Percentiles rank a stretch among this genome's conserved stretches.
phyloP scores from a whole-genome alignment of 2,888 invertebrate genomes.

The Empis livida region DNA sequence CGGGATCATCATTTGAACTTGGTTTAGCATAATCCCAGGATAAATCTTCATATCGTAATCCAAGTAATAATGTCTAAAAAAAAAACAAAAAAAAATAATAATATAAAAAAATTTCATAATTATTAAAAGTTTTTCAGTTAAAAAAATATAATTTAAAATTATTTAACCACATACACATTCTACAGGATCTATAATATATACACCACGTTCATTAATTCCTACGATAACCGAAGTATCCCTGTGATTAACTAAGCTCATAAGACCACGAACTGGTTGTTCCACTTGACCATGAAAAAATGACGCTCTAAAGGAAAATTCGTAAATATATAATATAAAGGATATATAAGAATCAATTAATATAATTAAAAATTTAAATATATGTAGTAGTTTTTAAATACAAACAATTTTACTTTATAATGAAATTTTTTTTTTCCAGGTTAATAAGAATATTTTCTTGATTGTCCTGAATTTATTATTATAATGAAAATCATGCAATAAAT shows the following conservation, averaged over 20 bases:
- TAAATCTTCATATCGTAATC: slow-evolving; percentile 75
- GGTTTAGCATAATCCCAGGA: slow-evolving; percentile 89
- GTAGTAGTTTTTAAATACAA: too few species aligned
- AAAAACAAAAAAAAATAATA: slow-evolving; percentile 4
- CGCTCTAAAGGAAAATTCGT: slow-evolving; percentile 47
- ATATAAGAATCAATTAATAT: too few species aligned
- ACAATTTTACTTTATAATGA: too few species aligned
- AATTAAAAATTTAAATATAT: too few species aligned
- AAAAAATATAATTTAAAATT: neutral
- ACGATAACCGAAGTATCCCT: slow-evolving; percentile 79
- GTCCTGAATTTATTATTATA: neutral
- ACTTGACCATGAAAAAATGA: slow-evolving; percentile 93
- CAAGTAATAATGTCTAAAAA: slow-evolving; percentile 64
- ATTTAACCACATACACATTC: slow-evolving; percentile 61
- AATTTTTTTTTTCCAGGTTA: too few species aligned
- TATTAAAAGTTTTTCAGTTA: too few species aligned
- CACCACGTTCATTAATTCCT: slow-evolving; percentile 73
- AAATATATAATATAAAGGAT: too few species aligned
- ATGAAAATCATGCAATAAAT: too few species aligned
- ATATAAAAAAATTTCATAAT: too few species aligned
- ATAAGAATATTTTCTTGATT: neutral
- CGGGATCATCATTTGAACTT: slow-evolving; percentile 62
- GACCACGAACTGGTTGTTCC: slow-evolving; percentile 77
- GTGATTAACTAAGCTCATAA: slow-evolving; percentile 72
- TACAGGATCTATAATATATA: slow-evolving; percentile 73